Base-by-base conservation (phyloP, 2,113 vertebrate species). In the Nansenia antarctica region DNA sequence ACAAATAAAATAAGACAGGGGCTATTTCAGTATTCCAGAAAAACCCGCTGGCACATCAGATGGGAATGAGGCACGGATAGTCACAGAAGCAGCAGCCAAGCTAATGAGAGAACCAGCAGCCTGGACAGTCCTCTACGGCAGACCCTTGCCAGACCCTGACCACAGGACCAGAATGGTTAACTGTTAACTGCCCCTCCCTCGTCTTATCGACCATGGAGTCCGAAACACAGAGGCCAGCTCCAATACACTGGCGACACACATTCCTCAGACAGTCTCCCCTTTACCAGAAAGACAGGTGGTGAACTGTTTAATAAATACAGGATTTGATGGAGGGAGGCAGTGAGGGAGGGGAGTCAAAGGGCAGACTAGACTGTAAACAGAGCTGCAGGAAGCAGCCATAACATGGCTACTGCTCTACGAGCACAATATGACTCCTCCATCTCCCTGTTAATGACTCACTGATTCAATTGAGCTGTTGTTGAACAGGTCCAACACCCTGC, bases 221-320 rank as follows among this genome's bases (percentile, higher is more conserved):
- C 73, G 65, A 80, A 73, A 47, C 70, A 79, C 68, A 68, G 72
- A 54, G 37, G 68, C 6, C 29, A 67, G 42, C n/a, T n/a, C n/a
- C n/a, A 58, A 65, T 71, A 71, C 76, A 88, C 52, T n/a, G 34
- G 67, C 65, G 5, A 55, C 57, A 67, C 72, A 71, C 76, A 87
- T 86, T 86, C 80, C 82, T 81, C 76, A 7, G 14, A 15, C 37
- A 12, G 37, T n/a, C 35, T 45, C 52, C 9, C 24, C 66, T 52
- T 32, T 70, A 65, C 35, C 6, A 24, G 49, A 60, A 71, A 81
- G 78, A 86, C 85, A 88, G 86, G 82, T 88, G 85, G 75, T 79
- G 70, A 69, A 82, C 74, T 86, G 84, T 88, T 87, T 87, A 80
- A 82, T 83, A 85, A 90, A 89, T 83, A 87, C 77, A 77, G 83